Conservation (phyloP, 30 jellyfish, hydroid and myxozoan genomes). For the Cassiopea xamachana region DNA sequence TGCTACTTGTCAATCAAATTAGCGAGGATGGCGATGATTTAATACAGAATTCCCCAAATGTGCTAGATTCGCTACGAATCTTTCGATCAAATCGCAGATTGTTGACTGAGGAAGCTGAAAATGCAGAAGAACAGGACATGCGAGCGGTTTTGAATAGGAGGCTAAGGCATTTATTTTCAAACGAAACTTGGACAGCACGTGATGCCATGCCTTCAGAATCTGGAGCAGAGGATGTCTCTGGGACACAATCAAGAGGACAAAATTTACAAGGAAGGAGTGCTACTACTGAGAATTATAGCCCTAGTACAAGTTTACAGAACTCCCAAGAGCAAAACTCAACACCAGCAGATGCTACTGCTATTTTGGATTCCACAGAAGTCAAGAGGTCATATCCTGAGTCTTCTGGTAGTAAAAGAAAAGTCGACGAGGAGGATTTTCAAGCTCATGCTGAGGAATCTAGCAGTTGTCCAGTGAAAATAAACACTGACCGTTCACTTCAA, state of each 20-base stretch:
- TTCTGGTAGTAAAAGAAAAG: neutral
- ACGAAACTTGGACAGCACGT: neutral
- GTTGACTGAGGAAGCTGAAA: slow-evolving; percentile 36
- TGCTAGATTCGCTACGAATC: slow-evolving; percentile 51
- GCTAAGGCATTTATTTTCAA: slow-evolving; percentile 15
- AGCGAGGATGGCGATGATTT: slow-evolving; percentile 28
- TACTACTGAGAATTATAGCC: neutral
- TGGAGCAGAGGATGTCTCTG: neutral
- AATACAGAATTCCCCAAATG: slow-evolving; percentile 8
- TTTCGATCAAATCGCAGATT: slow-evolving; percentile 44
- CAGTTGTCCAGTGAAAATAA: neutral
- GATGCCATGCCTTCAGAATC: slow-evolving; percentile 4
- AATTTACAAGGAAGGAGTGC: neutral
- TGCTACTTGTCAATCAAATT: slow-evolving; percentile 37
- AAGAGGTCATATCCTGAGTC: neutral
- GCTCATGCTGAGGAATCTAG: neutral
- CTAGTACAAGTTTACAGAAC: neutral
- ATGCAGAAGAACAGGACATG: slow-evolving; percentile 11
- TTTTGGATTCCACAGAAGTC: neutral
- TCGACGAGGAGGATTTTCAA: neutral
- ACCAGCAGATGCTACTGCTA: neutral
- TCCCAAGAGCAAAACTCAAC: neutral
- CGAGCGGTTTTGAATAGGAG: slow-evolving; percentile 1
- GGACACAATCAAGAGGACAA: neutral
- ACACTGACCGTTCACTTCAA: neutral